Conservation (phyloP, 2,888 invertebrate genomes). For the Tenthredo distinguenda region DNA sequence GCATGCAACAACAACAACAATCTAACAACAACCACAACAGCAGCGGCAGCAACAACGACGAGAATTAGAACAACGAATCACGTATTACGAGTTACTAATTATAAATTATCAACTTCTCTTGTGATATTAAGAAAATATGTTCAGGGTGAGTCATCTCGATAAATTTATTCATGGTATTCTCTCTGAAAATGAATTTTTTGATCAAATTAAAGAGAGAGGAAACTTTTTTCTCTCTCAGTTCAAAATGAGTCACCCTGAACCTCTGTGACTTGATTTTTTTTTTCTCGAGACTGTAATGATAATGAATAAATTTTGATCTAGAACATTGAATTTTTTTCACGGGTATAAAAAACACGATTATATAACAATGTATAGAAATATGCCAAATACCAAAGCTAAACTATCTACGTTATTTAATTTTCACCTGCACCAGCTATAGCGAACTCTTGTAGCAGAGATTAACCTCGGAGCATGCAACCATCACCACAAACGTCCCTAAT, state of each 20-base stretch:
- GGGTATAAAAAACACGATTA: not conserved
- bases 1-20: constrained; percentile 79
- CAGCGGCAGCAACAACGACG: constrained; percentile 58
- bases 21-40: constrained; percentile 59
- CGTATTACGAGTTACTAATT: not conserved
- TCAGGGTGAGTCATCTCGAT: not conserved
- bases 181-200: not conserved
- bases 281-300: not conserved
- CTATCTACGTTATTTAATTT: constrained; percentile 6
- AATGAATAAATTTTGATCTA: not conserved
- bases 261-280: too few relatives aligned
- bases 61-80: constrained; percentile 5
- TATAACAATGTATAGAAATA: not conserved
- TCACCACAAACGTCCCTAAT: constrained; percentile 20
- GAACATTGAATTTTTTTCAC: not conserved
- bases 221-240: not conserved
- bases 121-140: not conserved
- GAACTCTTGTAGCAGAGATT: not conserved
- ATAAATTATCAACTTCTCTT: not conserved
- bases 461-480: constrained; percentile 33
- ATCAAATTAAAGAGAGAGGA: not conserved
- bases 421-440: not conserved
- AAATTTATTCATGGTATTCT: not conserved
- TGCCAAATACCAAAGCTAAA: not conserved
- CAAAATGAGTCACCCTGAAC: not conserved